Conservation (phyloP, 2,888 invertebrate species). For the Resseliella maxima region DNA sequence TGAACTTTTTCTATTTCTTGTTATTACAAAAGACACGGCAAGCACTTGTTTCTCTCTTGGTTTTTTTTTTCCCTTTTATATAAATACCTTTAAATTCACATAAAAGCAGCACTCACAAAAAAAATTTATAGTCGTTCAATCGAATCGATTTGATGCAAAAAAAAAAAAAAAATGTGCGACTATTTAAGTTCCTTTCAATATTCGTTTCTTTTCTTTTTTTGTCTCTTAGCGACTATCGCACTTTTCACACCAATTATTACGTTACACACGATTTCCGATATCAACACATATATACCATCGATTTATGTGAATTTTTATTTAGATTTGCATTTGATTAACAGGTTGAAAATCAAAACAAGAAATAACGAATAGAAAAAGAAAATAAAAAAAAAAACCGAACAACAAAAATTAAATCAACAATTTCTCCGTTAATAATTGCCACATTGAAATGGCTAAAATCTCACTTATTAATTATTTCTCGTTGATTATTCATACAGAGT, state of each 20-base stretch:
- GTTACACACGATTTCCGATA: neutral
- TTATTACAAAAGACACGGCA: neutral
- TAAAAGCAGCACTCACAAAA: constrained; percentile 22
- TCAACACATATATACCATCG: neutral
- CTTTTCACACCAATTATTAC: constrained; percentile 6
- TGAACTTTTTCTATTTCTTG: neutral
- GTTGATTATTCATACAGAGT: neutral
- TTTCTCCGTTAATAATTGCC: neutral
- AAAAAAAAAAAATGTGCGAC: too few relatives aligned
- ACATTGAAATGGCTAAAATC: neutral
- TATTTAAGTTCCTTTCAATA: neutral
- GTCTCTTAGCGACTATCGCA: neutral
- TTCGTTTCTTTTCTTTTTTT: neutral
- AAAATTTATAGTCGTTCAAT: neutral
- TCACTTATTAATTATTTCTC: neutral
- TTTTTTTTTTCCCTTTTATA: neutral
- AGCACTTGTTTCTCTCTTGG: neutral
- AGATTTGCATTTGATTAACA: neutral
- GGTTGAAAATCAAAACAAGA: neutral
- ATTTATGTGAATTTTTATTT: neutral
- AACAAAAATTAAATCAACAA: neutral
- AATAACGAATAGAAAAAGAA: neutral
- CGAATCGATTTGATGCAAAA: neutral
- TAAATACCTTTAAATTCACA: constrained; percentile 39
- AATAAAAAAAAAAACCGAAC: neutral